Conservation (phyloP, 2,888 invertebrate genomes). For the Limnephilus lunatus region DNA sequence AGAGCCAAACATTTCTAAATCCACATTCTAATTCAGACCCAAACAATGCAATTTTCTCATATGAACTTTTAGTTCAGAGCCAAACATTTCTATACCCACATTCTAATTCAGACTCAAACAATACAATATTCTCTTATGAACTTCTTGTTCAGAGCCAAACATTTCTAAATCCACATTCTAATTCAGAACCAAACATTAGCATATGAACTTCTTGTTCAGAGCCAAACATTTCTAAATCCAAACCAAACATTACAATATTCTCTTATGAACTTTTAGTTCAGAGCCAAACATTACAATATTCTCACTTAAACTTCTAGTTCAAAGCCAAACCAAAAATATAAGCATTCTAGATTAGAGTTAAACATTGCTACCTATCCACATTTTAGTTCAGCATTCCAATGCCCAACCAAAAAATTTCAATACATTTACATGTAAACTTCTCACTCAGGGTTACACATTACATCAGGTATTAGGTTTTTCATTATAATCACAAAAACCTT, state of each 20-base stretch:
- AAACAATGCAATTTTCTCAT: neutral
- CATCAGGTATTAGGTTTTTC: neutral
- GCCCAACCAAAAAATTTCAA: neutral
- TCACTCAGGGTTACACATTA: neutral
- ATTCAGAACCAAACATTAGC: neutral
- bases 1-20: neutral
- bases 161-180: neutral
- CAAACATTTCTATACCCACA: neutral
- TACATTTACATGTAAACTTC: neutral
- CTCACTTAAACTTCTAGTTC: neutral
- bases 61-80: neutral
- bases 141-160: too few species aligned
- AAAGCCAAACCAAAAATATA: neutral
- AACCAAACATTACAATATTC: neutral
- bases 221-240: neutral
- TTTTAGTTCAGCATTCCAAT: neutral
- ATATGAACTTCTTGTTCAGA: neutral
- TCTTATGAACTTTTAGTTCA: neutral
- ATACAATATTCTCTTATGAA: too few species aligned
- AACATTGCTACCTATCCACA: neutral
- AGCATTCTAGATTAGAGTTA: too few species aligned
- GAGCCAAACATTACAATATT: neutral
- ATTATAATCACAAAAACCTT: neutral
- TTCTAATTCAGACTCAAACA: neutral
- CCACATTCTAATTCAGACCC: neutral